Evolutionary conservation across 1,140 invertebrate genomes (phyloP), one percentile per base, ranked within the genome.

Genomic region (Rhynchophorus ferrugineus): DNA sequence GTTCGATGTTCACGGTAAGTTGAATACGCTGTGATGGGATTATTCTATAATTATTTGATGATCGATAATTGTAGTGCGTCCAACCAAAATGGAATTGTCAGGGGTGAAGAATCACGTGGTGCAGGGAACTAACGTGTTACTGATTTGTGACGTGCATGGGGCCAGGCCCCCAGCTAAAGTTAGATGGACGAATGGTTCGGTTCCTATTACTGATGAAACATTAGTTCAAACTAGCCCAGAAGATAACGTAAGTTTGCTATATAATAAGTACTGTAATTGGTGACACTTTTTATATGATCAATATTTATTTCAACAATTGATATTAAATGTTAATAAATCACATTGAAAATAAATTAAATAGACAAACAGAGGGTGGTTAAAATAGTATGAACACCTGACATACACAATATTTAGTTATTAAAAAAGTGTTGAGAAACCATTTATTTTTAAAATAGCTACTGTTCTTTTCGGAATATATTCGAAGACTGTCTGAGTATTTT

Each of bases 1-100:
- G 54, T 72, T 89, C 17, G 84, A 91, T 67, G 81, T 93, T 43
- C 80, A 90, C 74, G 89, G 89, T 94, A 71, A 80, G 81, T 72
- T n/a, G 9, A 43, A 43, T 38, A 35, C 9, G 24, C 9, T 13
- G 35, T 13, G 0, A 34, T 37, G 14, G 18, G 8, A 19, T 1
- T 1, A 11, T 22, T n/a, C 14, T 19, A 5, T 44, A 18, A 5
- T 24, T 44, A 6, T 44, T 44, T 9, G 18, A 44, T 38, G 3
- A 22, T n/a, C n/a, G n/a, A n/a, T n/a, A n/a, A n/a, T 75, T 76
- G 34, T 79, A 89, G 88, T 93, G 7, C 79, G 82, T 14, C 88
- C 89, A 1, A 77, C 81, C 58, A 82, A 76, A 60, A 83, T 90
- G 65, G 75, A 80, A 53, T 75, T 91, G 53, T 75, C 75, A 20